These are phyloP conservation scores for Sisyra terminalis DNA, from an alignment of 2,888 invertebrate species.

Conservation along the genomic window DNA sequence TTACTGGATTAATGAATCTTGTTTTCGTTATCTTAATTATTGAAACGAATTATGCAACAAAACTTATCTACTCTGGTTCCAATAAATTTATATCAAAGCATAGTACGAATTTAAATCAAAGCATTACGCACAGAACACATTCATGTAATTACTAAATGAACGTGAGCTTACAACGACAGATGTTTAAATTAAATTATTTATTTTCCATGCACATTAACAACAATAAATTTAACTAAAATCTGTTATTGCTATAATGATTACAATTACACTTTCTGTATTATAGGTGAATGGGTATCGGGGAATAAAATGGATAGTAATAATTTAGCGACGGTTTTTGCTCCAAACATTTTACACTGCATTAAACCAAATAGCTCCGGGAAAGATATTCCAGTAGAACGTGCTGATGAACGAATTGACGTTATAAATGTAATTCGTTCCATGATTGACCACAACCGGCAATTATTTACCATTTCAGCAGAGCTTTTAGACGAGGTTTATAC, in stretches of 20 bases:
- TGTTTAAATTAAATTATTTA: too few relatives aligned
- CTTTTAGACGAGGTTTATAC: conserved; percentile 74
- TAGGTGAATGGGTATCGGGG: conserved; percentile 46
- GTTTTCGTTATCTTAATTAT: too few relatives aligned
- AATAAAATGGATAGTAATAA: conserved; percentile 92
- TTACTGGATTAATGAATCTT: too few relatives aligned
- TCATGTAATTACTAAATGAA: too few relatives aligned
- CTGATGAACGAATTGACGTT: conserved; percentile 70
- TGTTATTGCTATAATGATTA: background rate
- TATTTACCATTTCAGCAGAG: conserved; percentile 59
- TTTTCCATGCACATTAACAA: too few relatives aligned
- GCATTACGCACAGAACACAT: too few relatives aligned
- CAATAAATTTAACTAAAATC: background rate
- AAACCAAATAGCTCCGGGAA: conserved; percentile 34
- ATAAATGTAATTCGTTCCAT: conserved; percentile 75
- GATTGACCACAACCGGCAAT: conserved; percentile 52
- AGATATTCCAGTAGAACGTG: conserved; percentile 36
- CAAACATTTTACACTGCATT: conserved; percentile 74
- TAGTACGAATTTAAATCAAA: too few relatives aligned
- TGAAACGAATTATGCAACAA: too few relatives aligned
- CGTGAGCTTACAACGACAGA: too few relatives aligned
- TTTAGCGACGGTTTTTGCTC: conserved; percentile 85
- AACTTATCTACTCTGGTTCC: too few relatives aligned
- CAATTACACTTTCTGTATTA: conserved; percentile 8
- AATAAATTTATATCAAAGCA: too few relatives aligned